Conservation (phyloP, 2,888 invertebrate species). For the Glaucopsyche alexis region DNA sequence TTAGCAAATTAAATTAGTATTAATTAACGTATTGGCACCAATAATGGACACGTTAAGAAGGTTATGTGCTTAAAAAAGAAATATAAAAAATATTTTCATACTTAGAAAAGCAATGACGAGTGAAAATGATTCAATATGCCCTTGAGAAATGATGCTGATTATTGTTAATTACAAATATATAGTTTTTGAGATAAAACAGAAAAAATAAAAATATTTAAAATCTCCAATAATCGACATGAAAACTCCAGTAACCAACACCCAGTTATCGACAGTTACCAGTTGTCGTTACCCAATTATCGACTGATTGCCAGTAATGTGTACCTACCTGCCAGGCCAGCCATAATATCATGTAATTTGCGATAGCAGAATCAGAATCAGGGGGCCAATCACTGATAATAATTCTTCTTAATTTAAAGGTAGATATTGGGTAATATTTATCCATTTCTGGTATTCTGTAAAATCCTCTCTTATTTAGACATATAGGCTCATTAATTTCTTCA, state of each 20-base stretch:
- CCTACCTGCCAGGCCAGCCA: conserved; percentile 19
- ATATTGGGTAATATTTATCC: conserved; percentile 34
- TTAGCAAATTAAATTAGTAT: no score
- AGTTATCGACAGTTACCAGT: conserved; percentile 24
- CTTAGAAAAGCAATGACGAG: conserved; percentile 18
- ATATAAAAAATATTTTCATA: conserved; percentile 23
- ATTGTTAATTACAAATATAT: conserved; percentile 22
- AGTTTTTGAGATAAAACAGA: no score
- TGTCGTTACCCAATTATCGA: conserved; percentile 27
- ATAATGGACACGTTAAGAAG: conserved; percentile 24
- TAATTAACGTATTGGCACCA: conserved; percentile 20
- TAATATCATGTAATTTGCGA: neutral
- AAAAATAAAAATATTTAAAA: no score
- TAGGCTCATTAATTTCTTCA: no score
- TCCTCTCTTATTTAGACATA: no score
- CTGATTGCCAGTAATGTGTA: conserved; percentile 23
- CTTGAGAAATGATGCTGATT: conserved; percentile 23
- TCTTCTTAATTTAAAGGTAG: conserved; percentile 26
- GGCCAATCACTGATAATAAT: conserved; percentile 4
- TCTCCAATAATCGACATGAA: no score
- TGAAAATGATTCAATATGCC: conserved; percentile 16
- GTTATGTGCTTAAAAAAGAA: conserved; percentile 17
- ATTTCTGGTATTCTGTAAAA: conserved; percentile 34
- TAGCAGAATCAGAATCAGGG: neutral
- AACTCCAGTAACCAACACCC: no score